Percentiles rank a stretch among this genome's conserved stretches.
phyloP scores from a whole-genome alignment of 2,888 invertebrate species.

The Dynastes tityus region DNA sequence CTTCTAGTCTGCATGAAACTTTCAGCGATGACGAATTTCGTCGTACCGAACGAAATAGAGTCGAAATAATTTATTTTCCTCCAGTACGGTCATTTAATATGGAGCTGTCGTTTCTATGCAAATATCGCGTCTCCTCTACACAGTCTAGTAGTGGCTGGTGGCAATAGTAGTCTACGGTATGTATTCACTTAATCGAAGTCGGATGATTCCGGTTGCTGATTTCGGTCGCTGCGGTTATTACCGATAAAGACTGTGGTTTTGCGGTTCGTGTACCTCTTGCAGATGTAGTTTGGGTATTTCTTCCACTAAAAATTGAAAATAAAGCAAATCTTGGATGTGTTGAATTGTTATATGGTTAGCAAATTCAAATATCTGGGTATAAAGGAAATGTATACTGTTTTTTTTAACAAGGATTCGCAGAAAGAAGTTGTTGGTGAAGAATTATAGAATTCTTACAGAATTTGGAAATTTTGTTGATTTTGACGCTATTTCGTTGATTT shows the following conservation, averaged over 20 bases:
- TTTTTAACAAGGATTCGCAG: no score
- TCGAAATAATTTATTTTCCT: constrained; percentile 17
- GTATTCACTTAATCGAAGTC: constrained; percentile 6
- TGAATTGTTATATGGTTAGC: no score
- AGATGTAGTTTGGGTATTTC: background rate
- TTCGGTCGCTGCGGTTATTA: constrained; percentile 16
- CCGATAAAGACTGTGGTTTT: background rate
- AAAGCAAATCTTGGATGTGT: no score
- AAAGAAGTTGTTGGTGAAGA: no score
- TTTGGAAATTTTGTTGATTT: no score
- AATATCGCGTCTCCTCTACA: constrained; percentile 3
- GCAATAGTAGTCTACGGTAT: background rate
- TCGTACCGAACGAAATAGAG: constrained; percentile 7
- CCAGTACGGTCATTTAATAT: constrained; percentile 12
- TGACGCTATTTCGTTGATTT: no score
- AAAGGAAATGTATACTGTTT: no score
- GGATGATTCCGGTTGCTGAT: constrained; percentile 5
- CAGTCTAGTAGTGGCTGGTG: background rate
- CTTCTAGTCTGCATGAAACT: background rate
- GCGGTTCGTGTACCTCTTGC: background rate
- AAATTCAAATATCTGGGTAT: no score
- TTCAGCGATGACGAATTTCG: background rate
- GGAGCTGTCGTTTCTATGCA: constrained; percentile 12
- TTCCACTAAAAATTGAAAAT: background rate
- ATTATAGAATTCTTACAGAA: no score